Evolutionary conservation across 35 echinoderm and acorn worm genomes (phyloP), one percentile per base, ranked within the genome.

Genomic region (Stichopus chloronotus): DNA sequence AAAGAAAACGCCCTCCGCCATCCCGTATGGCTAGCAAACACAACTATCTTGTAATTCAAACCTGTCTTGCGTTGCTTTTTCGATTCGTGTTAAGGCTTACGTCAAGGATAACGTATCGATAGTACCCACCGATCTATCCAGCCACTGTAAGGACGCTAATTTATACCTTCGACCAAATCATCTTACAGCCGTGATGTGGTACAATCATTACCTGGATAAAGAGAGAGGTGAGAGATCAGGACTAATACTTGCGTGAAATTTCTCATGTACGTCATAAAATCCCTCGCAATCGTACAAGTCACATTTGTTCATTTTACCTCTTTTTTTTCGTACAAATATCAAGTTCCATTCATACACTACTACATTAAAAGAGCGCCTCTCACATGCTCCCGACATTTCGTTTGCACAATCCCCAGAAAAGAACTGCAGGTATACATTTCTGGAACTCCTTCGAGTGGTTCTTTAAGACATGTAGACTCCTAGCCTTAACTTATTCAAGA

Each of bases 161-260:
- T 25, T 97, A 21, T 52, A 81, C 14, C 72, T 97, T 58, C 59
- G 91, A 88, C 96, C 96, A 13, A 86, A 93, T n/a, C 95, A 95
- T 22, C 82, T 94, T 0, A 97, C 93, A 81, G 94, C 94, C 91
- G 91, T 97, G 30, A 90, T 97, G 91, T 97, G 96, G 96, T 97
- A 97, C 80, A 97, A 97, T 56, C 94, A 97, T 23, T 57, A 79
- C 59, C 9, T 97, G 1, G 92, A 97, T 76, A 63, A 93, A 19
- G 76, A 87, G 63, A 93, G 83, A 82, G 92, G 91, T 95, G 23
- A 61, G 86, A 13, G 54, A 88, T 87, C 23, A 76, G 22, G 6
- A 54, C 8, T 91, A n/a, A 52, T 91, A n/a, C 3, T 69, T 71
- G 55, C 5, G 5, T 25, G 8, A 76, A 83, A 52, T 83, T 72